phyloP scores from a whole-genome alignment of 2,888 invertebrate genomes.

The Scrobipalpa atriplicella region DNA sequence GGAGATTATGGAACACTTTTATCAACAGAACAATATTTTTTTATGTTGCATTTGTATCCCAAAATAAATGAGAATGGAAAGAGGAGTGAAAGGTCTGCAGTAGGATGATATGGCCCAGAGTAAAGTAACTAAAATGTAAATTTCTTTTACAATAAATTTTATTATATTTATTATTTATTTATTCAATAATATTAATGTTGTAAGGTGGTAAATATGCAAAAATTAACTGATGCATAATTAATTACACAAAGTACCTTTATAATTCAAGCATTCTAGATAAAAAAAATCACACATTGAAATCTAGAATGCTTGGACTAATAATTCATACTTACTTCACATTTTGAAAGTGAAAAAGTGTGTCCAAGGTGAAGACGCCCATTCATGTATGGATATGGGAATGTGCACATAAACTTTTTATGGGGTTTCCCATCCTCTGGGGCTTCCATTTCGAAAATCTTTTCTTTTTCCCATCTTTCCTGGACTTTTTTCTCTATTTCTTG shows the following conservation, averaged over 20 bases:
- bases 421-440: constrained; percentile 85
- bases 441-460: constrained; percentile 92
- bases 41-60: too few relatives aligned
- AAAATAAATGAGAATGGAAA: too few relatives aligned
- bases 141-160: too few relatives aligned
- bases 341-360: constrained; percentile 98
- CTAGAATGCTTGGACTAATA: neutral
- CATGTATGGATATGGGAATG: constrained; percentile 99
- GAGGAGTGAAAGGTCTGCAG: too few relatives aligned
- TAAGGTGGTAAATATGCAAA: too few relatives aligned
- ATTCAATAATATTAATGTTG: too few relatives aligned
- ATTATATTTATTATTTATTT: too few relatives aligned
- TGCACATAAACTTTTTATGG: constrained; percentile 94
- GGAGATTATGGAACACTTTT: neutral
- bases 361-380: constrained; percentile 99
- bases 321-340: constrained; percentile 90
- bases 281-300: too few relatives aligned
- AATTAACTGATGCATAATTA: too few relatives aligned
- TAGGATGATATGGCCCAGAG: too few relatives aligned
- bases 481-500: constrained; percentile 94
- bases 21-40: too few relatives aligned
- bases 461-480: constrained; percentile 92
- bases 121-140: too few relatives aligned
- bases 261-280: neutral
- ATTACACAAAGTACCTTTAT: neutral